Evolutionary conservation across 2,888 invertebrate species (phyloP), one percentile per base, ranked within the genome.

Genomic region (Epsilonema sp.): DNA sequence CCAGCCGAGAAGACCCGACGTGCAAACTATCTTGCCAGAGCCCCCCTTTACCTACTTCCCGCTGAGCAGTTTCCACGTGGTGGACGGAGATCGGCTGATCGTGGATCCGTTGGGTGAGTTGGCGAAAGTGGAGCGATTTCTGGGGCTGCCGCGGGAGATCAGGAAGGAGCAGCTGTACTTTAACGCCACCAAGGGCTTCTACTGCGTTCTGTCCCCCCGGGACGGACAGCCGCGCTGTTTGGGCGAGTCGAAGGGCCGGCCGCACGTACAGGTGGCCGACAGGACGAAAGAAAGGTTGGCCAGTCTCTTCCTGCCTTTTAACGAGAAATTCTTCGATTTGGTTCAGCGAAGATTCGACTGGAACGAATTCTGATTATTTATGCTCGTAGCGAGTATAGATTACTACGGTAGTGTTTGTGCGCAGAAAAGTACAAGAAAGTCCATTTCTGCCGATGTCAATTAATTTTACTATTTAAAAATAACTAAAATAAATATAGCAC

Each of bases 171-270:
- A 87, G 69, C 85, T 94, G 69, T 87, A 89, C 70, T 94, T 86
- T 72, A 92, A 97, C 71, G 80, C 81, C 69, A 87, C 86, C 19
- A 87, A 90, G 68, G 87, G 92, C 50, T 87, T 97, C 71, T 92
- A 82, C 70, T 92, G 92, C 67, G n/a, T n/a, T n/a, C 66, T 72
- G 52, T 50, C 53, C 8, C 51, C 44, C 38, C 43, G 46, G 2
- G 24, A 41, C 23, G 25, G 25, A 0, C 41, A 42, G 8, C 47
- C 50, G 20, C 48, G 49, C 37, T 64, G 62, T 52, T 48, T 62
- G 42, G 62, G 63, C 16, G 52, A 55, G 26, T 51, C 51, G 16
- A 60, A 54, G 53, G 63, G 53, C 26, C 49, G 54, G 37, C 49
- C 52, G 21, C 62, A 62, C 41, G 52, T 61, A n/a, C 42, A 47